Conservation (phyloP, 2,113 vertebrate genomes). For the Tragelaphus strepsiceros region DNA sequence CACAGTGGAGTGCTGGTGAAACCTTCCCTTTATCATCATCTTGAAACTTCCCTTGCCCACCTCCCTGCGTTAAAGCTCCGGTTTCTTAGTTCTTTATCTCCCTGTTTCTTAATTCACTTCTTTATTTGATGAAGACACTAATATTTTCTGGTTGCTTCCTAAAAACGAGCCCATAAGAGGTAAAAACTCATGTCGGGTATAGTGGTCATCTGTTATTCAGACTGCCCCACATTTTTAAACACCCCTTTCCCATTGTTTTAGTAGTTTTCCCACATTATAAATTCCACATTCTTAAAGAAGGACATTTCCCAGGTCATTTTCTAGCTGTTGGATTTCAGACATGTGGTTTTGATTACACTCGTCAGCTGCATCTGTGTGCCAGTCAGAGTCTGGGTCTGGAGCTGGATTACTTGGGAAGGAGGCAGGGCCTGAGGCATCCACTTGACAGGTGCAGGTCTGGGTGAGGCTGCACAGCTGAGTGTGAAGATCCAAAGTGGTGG, state of each 20-base stretch:
- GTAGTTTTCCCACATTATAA: neutral
- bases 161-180: neutral
- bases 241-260: neutral
- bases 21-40: neutral
- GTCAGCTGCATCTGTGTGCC: neutral
- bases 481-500: neutral
- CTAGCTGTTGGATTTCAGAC: neutral
- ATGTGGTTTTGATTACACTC: neutral
- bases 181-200: neutral
- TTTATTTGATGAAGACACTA: constrained; percentile 6
- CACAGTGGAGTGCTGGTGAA: neutral
- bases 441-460: neutral
- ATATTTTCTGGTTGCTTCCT: neutral
- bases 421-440: neutral
- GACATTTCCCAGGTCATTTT: neutral
- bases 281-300: neutral
- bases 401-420: neutral
- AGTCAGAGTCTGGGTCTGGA: neutral
- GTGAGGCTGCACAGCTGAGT: neutral
- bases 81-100: neutral
- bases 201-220: neutral
- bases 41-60: neutral
- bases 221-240: neutral
- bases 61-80: neutral
- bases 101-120: neutral